Percentiles rank a stretch among this genome's conserved stretches.
Conservation (phyloP, 2,888 invertebrate species). For the Pandemis corylana region DNA sequence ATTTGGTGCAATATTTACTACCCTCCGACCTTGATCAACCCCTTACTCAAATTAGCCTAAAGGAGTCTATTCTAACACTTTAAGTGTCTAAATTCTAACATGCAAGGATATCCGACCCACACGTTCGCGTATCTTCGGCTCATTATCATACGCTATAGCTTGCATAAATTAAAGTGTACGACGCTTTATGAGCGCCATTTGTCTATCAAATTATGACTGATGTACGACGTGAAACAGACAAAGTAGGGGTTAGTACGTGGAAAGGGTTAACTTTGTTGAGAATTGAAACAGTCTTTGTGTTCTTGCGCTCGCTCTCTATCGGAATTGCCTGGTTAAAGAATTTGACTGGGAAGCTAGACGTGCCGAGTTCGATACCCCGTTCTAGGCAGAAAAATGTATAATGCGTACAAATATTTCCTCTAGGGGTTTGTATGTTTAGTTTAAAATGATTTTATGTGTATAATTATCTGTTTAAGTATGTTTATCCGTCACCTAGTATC, state of each 20-base stretch:
- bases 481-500: too few relatives aligned
- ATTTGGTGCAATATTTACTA: too few relatives aligned
- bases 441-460: too few relatives aligned
- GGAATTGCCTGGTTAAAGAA: too few relatives aligned
- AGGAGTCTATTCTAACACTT: conserved; percentile 1
- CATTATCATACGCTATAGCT: conserved; percentile 52
- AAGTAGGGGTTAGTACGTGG: conserved; percentile 1
- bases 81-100: conserved; percentile 41
- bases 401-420: too few relatives aligned
- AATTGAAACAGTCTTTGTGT: background rate
- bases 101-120: conserved; percentile 58
- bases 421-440: too few relatives aligned
- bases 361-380: too few relatives aligned
- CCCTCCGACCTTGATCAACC: conserved; percentile 4
- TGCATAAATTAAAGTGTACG: conserved; percentile 55
- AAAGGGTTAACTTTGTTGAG: background rate
- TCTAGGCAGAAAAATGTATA: too few relatives aligned
- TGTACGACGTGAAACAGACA: conserved; percentile 10
- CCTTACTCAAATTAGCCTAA: conserved; percentile 29
- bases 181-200: conserved; percentile 50
- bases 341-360: too few relatives aligned
- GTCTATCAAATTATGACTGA: conserved; percentile 46
- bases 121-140: conserved; percentile 44
- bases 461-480: too few relatives aligned
- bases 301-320: too few relatives aligned